Evolutionary conservation across 2,113 vertebrate species (phyloP).

Genomic region (Tetrax tetrax): DNA sequence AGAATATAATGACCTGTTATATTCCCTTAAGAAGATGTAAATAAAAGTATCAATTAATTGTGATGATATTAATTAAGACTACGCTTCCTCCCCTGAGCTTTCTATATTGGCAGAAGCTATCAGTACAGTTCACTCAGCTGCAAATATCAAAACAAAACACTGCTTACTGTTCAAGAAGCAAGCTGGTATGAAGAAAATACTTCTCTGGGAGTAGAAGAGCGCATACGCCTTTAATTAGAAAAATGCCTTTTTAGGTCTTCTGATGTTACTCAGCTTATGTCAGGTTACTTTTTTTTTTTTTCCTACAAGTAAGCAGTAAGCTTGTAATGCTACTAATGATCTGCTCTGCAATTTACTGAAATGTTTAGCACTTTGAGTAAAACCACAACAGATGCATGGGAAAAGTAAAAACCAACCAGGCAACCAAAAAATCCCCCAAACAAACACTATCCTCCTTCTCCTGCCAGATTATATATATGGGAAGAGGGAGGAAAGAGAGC

Average conservation of each 20-base stretch:
- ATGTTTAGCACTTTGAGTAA: slow-evolving; percentile 5
- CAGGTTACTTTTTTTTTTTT: neutral
- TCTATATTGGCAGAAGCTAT: neutral
- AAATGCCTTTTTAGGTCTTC: neutral
- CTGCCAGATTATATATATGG: slow-evolving; percentile 5
- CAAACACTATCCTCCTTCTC: neutral
- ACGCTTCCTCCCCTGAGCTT: neutral
- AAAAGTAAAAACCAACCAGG: slow-evolving; percentile 29
- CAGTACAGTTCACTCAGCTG: neutral
- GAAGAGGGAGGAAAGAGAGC: slow-evolving; percentile 4
- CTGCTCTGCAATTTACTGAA: neutral
- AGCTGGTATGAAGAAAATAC: neutral
- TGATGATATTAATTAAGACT: neutral
- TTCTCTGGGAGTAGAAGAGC: neutral
- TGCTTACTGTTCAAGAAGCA: neutral
- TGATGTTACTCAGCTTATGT: neutral
- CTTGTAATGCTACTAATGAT: slow-evolving; percentile 6
- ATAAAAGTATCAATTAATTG: neutral
- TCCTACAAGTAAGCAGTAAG: neutral
- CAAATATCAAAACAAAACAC: slow-evolving; percentile 6
- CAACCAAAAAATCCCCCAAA: neutral
- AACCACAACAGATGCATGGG: slow-evolving; percentile 39
- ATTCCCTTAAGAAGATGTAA: neutral
- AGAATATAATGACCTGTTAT: neutral
- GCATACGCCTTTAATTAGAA: neutral